Conservation (phyloP, 2,797 vertebrate genomes). For the Spinibarbus caldwelli region DNA sequence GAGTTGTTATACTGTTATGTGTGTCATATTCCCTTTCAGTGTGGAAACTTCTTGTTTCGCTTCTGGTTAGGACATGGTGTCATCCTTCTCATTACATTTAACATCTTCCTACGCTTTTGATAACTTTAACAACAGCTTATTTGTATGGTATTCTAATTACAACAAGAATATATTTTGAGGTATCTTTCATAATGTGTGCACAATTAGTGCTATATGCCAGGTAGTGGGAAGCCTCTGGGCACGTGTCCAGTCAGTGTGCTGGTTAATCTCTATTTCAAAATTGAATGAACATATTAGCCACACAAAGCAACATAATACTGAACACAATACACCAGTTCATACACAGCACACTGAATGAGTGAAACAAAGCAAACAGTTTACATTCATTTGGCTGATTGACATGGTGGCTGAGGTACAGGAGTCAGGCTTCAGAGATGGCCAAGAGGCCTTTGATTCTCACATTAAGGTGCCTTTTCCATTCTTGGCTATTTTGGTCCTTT, state of each 20-base stretch:
- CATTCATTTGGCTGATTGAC: slow-evolving; percentile 40
- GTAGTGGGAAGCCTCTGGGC: neutral
- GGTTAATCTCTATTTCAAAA: neutral
- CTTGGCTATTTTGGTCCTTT: slow-evolving; percentile 42
- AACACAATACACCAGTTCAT: neutral
- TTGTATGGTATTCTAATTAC: neutral
- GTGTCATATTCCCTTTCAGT: neutral
- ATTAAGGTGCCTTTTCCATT: slow-evolving; percentile 44
- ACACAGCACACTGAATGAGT: slow-evolving; percentile 5
- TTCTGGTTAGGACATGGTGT: neutral
- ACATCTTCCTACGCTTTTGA: neutral
- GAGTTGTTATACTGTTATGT: neutral
- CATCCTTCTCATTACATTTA: neutral
- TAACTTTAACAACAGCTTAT: neutral
- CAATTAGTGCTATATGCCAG: neutral
- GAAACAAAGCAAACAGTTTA: slow-evolving; percentile 18
- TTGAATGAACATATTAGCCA: neutral
- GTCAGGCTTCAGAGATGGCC: slow-evolving; percentile 27
- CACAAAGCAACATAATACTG: neutral
- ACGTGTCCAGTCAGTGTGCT: neutral
- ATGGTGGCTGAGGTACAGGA: slow-evolving; percentile 9
- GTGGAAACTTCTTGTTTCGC: neutral
- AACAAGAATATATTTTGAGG: neutral
- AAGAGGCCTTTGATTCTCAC: slow-evolving; percentile 48
- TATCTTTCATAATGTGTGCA: neutral